Conservation (phyloP, 2,797 vertebrate species). For the Dromococcyx pavoninus region DNA sequence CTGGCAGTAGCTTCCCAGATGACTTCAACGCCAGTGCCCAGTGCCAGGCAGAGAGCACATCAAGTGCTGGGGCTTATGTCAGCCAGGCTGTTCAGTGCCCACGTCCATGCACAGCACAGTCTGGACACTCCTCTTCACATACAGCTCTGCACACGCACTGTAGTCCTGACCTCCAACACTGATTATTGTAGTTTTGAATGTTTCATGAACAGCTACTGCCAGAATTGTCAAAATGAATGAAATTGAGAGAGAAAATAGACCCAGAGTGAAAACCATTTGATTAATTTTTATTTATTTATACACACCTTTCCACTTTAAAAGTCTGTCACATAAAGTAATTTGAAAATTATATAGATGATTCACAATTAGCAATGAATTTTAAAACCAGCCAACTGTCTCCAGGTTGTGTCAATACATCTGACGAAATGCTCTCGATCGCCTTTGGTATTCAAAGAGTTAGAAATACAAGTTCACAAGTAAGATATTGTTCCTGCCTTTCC, state of each 20-base stretch:
- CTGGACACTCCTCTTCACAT: neutral
- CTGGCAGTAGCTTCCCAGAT: neutral
- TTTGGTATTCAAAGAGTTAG: slow-evolving; percentile 66
- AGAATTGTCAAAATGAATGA: slow-evolving; percentile 5
- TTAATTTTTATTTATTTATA: slow-evolving; percentile 25
- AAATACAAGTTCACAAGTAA: slow-evolving; percentile 73
- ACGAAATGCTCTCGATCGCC: neutral
- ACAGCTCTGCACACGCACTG: neutral
- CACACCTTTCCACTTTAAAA: neutral
- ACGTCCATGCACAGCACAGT: fast-evolving
- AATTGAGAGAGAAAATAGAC: neutral
- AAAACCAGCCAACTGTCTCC: neutral
- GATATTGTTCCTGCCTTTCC: slow-evolving; percentile 66
- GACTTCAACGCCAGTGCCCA: neutral
- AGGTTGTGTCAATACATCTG: slow-evolving; percentile 5
- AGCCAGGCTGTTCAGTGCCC: neutral
- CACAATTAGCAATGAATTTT: neutral
- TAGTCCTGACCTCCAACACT: neutral
- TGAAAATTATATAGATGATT: neutral
- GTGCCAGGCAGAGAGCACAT: neutral
- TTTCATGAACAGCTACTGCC: neutral
- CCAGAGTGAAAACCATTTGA: neutral
- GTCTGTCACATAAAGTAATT: neutral
- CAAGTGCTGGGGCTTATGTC: fast-evolving
- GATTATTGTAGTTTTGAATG: neutral